phyloP scores from a whole-genome alignment of 2,113 vertebrate species.

The Xiphophorus couchianus region DNA sequence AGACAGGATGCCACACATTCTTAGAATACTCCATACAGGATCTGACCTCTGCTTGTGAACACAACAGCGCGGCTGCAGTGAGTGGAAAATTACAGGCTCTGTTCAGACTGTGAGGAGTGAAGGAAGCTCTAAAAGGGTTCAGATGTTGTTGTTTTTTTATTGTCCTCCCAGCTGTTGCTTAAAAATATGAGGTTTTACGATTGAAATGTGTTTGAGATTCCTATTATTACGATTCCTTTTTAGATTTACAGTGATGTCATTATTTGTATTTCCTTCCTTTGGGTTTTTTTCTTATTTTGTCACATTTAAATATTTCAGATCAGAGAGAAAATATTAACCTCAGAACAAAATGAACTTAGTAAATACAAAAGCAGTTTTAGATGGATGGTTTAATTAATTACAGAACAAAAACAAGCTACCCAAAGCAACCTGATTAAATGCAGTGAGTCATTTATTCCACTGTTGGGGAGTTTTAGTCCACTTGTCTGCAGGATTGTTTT shows the following conservation, averaged over 20 bases:
- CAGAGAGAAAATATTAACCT: neutral
- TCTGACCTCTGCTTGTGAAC: slow-evolving; percentile 69
- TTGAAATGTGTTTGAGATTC: neutral
- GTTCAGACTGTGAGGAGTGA: slow-evolving; percentile 17
- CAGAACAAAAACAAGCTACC: too few species aligned
- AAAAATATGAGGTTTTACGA: slow-evolving; percentile 1
- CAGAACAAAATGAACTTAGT: neutral
- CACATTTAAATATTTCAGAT: neutral
- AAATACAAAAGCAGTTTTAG: neutral
- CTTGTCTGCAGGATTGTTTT: neutral
- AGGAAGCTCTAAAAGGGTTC: slow-evolving; percentile 9
- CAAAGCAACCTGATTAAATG: neutral
- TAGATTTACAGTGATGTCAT: too few species aligned
- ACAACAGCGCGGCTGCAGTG: slow-evolving; percentile 30
- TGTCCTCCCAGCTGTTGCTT: neutral
- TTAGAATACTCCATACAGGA: slow-evolving; percentile 68
- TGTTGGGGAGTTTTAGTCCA: neutral
- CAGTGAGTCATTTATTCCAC: neutral
- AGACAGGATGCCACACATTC: slow-evolving; percentile 72
- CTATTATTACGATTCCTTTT: neutral
- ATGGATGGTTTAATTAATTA: neutral
- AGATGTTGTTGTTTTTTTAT: neutral
- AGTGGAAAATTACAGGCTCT: slow-evolving; percentile 74
- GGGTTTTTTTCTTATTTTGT: neutral
- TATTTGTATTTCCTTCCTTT: neutral